These are phyloP conservation scores for Xiphophorus couchianus DNA, from an alignment of 2,113 vertebrate species.

Conservation along the genomic window DNA sequence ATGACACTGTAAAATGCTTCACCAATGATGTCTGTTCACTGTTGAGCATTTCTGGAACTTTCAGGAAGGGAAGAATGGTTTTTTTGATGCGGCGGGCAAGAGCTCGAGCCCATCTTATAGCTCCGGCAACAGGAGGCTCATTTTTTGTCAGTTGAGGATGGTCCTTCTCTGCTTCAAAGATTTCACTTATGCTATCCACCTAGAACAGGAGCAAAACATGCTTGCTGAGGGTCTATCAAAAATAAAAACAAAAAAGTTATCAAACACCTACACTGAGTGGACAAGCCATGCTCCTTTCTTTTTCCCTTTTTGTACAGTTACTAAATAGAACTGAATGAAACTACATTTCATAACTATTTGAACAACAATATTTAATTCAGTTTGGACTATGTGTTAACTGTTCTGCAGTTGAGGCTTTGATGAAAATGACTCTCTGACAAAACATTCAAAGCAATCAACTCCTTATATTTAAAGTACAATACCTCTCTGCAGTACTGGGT, in stretches of 20 bases:
- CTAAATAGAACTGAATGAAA: neutral
- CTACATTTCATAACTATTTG: neutral
- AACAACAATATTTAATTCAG: too few relatives aligned
- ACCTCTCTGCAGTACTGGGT: constrained; percentile 93
- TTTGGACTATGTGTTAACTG: too few relatives aligned
- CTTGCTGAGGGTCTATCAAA: neutral
- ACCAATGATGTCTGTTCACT: constrained; percentile 81
- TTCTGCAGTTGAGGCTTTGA: too few relatives aligned
- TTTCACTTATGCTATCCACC: constrained; percentile 82
- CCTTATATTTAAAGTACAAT: neutral
- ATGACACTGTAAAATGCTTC: constrained; percentile 13
- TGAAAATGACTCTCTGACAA: neutral
- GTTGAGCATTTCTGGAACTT: constrained; percentile 82
- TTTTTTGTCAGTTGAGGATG: constrained; percentile 84
- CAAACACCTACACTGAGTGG: neutral
- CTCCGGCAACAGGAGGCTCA: constrained; percentile 88
- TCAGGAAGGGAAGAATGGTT: constrained; percentile 84
- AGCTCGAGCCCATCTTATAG: constrained; percentile 87
- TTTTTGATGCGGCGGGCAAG: constrained; percentile 84
- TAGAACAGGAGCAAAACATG: constrained; percentile 56
- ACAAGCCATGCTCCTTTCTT: neutral
- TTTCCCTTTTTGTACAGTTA: too few relatives aligned
- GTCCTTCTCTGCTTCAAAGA: constrained; percentile 82
- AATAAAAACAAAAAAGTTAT: neutral
- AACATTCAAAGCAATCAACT: neutral